phyloP scores from a whole-genome alignment of 2,888 invertebrate species.

The Cephus spinipes region DNA sequence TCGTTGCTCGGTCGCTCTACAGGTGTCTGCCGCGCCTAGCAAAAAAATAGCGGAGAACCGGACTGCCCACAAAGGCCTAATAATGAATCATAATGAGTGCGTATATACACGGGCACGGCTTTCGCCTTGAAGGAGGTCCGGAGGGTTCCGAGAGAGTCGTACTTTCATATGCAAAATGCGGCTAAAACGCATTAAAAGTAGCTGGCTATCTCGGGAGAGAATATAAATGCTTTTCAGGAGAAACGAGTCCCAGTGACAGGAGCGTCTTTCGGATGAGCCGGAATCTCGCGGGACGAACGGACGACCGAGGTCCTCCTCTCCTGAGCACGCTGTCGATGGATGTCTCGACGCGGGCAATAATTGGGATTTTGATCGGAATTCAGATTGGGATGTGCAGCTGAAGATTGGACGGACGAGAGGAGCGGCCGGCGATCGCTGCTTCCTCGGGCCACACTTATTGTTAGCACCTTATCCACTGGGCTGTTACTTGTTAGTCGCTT shows the following conservation, averaged over 20 bases:
- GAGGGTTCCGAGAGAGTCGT: constrained; percentile 32
- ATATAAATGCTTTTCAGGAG: no score
- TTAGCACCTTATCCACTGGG: constrained; percentile 59
- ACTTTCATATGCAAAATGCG: constrained; percentile 54
- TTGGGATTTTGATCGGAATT: no score
- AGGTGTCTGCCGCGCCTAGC: constrained; percentile 55
- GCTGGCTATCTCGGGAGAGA: no score
- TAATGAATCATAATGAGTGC: constrained; percentile 58
- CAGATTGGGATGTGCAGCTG: no score
- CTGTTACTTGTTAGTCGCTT: constrained; percentile 50
- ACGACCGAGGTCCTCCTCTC: no score
- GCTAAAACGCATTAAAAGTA: neutral
- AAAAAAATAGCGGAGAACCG: constrained; percentile 50
- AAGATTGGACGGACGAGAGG: no score
- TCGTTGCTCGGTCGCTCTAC: constrained; percentile 43
- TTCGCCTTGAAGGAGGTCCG: constrained; percentile 13
- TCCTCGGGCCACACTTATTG: constrained; percentile 51
- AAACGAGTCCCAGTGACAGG: no score
- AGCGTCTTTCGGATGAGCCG: no score
- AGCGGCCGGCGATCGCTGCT: neutral
- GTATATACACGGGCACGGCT: constrained; percentile 23
- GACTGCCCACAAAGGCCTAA: constrained; percentile 55
- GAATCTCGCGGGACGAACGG: no score
- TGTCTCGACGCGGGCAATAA: no score
- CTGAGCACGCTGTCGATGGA: no score